These are phyloP conservation scores for Diachasma alloeum DNA, from an alignment of 1,140 invertebrate genomes.

Conservation along the genomic window DNA sequence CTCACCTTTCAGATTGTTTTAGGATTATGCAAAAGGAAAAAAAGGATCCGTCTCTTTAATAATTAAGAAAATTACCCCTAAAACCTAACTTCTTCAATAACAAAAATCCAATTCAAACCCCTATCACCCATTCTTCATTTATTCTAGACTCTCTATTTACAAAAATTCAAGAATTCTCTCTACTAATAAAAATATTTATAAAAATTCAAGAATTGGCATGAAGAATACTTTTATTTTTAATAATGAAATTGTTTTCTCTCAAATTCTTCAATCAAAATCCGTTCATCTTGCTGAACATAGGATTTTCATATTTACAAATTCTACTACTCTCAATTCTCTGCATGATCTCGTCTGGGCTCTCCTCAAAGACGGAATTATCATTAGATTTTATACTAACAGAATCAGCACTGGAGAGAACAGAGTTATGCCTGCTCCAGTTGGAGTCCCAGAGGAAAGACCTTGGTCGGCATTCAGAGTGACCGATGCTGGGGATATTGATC, in stretches of 20 bases:
- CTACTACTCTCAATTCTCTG: not conserved
- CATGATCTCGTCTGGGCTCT: not conserved
- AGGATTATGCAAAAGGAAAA: not conserved
- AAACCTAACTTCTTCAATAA: no score
- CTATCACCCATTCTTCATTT: no score
- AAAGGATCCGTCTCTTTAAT: not conserved
- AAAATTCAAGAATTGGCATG: no score
- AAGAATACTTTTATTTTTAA: no score
- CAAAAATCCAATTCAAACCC: no score
- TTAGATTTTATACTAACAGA: slow-evolving; percentile 4
- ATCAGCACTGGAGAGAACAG: slow-evolving; percentile 1
- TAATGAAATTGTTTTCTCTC: no score
- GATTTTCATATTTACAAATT: slow-evolving; percentile 24
- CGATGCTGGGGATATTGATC: slow-evolving; percentile 38
- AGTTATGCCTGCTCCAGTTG: slow-evolving; percentile 30
- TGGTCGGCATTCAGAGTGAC: slow-evolving; percentile 24
- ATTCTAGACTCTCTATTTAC: no score
- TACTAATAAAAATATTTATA: no score
- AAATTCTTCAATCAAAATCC: slow-evolving; percentile 9
- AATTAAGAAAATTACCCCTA: not conserved
- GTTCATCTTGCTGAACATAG: slow-evolving; percentile 14
- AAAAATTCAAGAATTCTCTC: no score
- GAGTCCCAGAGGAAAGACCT: slow-evolving; percentile 49
- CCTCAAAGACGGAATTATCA: slow-evolving; percentile 18
- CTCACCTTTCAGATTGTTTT: slow-evolving; percentile 13